phyloP scores from a whole-genome alignment of 2,113 vertebrate species.

The Hyla sarda region DNA sequence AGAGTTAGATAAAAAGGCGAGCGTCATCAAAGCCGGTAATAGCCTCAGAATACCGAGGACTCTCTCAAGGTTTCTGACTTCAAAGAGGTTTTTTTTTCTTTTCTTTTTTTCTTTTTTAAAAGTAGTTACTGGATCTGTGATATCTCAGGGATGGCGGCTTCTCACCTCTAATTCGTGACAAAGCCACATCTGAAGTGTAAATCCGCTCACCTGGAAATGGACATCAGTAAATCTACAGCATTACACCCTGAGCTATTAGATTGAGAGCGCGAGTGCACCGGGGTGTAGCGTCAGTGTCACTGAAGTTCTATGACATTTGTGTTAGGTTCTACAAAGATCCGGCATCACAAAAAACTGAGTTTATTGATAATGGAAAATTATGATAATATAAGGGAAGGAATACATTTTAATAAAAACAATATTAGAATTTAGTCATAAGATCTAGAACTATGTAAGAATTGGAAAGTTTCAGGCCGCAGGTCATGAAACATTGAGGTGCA shows the following conservation, averaged over 20 bases:
- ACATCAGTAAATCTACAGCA: background rate
- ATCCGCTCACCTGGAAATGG: background rate
- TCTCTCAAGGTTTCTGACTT: constrained; percentile 10
- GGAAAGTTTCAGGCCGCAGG: too few species aligned
- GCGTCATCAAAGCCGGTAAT: constrained; percentile 33
- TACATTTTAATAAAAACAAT: too few species aligned
- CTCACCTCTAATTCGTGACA: background rate
- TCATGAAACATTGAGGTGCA: too few species aligned
- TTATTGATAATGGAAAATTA: too few species aligned
- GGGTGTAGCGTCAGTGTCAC: background rate
- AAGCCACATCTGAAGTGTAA: background rate
- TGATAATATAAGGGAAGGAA: background rate
- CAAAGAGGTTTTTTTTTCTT: constrained; percentile 1
- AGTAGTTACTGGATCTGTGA: constrained; percentile 3
- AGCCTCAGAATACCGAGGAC: constrained; percentile 2
- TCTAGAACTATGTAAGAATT: too few species aligned
- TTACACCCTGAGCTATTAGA: background rate
- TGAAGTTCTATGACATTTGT: background rate
- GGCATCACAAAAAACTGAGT: background rate
- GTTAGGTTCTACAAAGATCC: background rate
- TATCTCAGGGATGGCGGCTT: background rate
- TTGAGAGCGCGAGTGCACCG: background rate
- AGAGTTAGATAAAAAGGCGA: constrained; percentile 38
- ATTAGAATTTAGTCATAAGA: too few species aligned
- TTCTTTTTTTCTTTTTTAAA: background rate